Base-by-base conservation (phyloP, 2,888 invertebrate species). In the Drosophila setosimentum region DNA sequence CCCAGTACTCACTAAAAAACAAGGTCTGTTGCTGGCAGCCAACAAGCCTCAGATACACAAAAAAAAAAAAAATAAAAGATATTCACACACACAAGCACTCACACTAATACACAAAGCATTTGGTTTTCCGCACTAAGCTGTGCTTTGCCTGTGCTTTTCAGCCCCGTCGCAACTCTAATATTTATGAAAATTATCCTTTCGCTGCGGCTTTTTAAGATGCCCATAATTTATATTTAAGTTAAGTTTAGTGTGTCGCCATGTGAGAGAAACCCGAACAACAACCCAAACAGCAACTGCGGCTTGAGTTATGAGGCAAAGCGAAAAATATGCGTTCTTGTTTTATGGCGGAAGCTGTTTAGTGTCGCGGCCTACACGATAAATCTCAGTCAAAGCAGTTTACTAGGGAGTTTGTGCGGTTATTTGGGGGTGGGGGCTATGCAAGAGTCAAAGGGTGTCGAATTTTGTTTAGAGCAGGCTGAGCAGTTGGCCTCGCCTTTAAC, bases 181-280 rank as follows among this genome's bases (percentile, higher is more conserved):
- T 89, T 89, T 85, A 87, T 87, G 84, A 87, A 86, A 90, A 87
- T 89, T 85, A 89, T 88, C 81, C 90, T 84, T 81, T 85, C 82
- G 87, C 87, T 84, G 86, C 87, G 90, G 89, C 86, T 89, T 88
- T 89, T 83, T 83, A 84, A 84, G 87, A 80, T 82, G 82, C 90
- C 90, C 87, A 89, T 91, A 91, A 91, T 91, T 91, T 91, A 91
- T 89, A 83, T 88, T 89, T 82, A 82, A 82, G 83, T 82, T 82
- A 82, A 83, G 89, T 86, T 83, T 86, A 83, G 87, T 78, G 71
- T 87, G 87, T 85, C 85, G 83, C 86, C 80, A 87, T 77, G 70
- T 79, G 72, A 78, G 80, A 29, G 21, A 68, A 76, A 65, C 24
- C 24, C 33, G 33, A 59, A 30, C 54, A 66, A 45, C 66, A 70